These are phyloP conservation scores for Pluvianellus socialis DNA, from an alignment of 2,113 vertebrate genomes.

Conservation along the genomic window DNA sequence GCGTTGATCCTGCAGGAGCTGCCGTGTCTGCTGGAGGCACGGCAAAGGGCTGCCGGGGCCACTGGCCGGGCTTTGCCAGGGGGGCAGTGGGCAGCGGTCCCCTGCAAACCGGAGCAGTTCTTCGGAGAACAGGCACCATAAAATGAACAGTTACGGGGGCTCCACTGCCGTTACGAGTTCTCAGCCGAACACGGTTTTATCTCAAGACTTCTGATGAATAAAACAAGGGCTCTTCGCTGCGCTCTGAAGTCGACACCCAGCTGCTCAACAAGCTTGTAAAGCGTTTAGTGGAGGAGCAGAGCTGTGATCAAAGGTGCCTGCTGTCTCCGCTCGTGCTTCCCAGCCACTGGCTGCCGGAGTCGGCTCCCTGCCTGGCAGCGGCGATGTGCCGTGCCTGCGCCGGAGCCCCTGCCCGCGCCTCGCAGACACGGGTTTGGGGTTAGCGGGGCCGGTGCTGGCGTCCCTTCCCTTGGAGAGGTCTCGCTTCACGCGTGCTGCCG, in stretches of 20 bases:
- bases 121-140: rapidly evolving
- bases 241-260: not conserved
- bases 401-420: not conserved
- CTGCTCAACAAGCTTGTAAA: not conserved
- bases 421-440: rapidly evolving
- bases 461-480: not conserved
- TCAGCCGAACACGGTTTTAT: rapidly evolving
- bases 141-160: rapidly evolving
- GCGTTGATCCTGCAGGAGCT: not conserved
- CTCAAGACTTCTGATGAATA: not conserved
- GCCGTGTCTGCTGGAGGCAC: rapidly evolving
- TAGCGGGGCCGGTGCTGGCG: not conserved
- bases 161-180: rapidly evolving
- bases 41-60: no score
- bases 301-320: not conserved
- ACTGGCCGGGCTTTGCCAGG: not conserved
- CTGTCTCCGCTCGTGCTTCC: rapidly evolving
- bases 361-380: no score
- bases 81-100: rapidly evolving
- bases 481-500: rapidly evolving
- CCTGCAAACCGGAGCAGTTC: rapidly evolving
- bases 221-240: not conserved
- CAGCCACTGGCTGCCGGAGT: not conserved
- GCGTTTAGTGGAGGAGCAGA: not conserved
- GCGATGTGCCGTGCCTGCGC: rapidly evolving